Evolutionary conservation across 2,888 invertebrate species (phyloP), one percentile per base, ranked within the genome.

Genomic region (Tuberolachnus salignus): DNA sequence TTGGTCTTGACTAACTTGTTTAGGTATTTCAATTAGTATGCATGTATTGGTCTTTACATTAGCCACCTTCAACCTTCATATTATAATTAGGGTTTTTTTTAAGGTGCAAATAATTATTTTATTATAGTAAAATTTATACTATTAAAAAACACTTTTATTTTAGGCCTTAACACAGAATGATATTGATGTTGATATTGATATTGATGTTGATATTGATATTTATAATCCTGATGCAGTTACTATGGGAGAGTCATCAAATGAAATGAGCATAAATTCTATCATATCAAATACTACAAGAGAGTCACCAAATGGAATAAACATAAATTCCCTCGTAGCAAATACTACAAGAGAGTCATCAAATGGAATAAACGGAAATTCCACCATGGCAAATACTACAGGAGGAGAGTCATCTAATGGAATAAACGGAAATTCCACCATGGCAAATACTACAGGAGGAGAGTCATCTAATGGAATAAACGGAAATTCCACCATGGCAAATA

Each of bases 181-280:
- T 55, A 6, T 9, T 21, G 21, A 55, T 21, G 13, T 21, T 55
- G 4, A 11, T 21, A 21, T 21, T 21, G 21, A 21, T 1, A 3
- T 3, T 55, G 21, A 23, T 55, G 23, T 11, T 10, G 1, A 8
- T 19, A 6, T 1, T 44, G 6, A 2, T 44, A 3, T 55, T 6
- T 46, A 16, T 67, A n/a, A 19, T 64, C 9, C 9, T 49, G 49
- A 10, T 26, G 2, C 63, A 19, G 26, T 0, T 55, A 23, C 26
- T 10, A 13, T 10, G 44, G 1, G 23, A 14, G 23, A 74, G 8
- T 51, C 16, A 1, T 51, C 21, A 44, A 74, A 57, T 57, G 73
- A 64, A 59, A 44, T 34, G 13, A 74, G 51, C 16, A 34, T 34
- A 63, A 73, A 73, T 63, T 21, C 63, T 21, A 21, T 21, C 6